Evolutionary conservation across 2,888 invertebrate species (phyloP).

Genomic region (Drosophila helvetica): DNA sequence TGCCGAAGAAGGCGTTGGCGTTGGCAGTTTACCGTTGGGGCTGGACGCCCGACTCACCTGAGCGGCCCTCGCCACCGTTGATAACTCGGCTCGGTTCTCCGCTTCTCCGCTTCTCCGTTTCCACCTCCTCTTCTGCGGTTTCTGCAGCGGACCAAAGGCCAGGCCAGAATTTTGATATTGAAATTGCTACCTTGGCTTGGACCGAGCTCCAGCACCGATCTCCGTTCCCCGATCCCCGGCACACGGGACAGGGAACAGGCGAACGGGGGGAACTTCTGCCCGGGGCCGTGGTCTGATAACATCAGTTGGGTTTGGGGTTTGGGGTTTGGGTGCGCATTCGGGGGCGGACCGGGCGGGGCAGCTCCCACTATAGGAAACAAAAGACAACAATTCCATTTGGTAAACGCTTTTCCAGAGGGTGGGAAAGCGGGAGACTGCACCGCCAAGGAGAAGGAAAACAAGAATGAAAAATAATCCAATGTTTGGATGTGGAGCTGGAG

Average conservation of each 20-base stretch:
- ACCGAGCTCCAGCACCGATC: neutral
- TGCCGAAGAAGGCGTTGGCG: constrained; percentile 75
- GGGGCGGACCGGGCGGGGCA: constrained; percentile 11
- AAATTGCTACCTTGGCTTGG: constrained; percentile 73
- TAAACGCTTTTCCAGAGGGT: constrained; percentile 60
- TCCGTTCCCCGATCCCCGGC: no score
- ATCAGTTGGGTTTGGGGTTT: constrained; percentile 48
- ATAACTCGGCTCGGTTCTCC: constrained; percentile 25
- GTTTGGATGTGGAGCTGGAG: constrained; percentile 47
- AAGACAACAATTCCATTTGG: constrained; percentile 78
- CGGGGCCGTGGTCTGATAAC: constrained; percentile 65
- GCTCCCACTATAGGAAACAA: constrained; percentile 65
- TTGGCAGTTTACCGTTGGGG: constrained; percentile 68
- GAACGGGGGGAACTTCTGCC: constrained; percentile 68
- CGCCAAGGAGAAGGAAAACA: constrained; percentile 53
- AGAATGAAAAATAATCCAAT: constrained; percentile 72
- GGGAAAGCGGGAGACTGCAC: constrained; percentile 54
- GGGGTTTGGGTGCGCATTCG: constrained; percentile 28
- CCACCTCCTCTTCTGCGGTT: constrained; percentile 44
- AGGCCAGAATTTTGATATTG: constrained; percentile 74
- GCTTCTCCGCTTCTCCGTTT: no score
- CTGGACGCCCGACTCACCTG: constrained; percentile 58
- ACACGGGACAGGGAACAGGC: neutral
- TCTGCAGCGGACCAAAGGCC: constrained; percentile 69
- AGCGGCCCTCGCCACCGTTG: constrained; percentile 48